Percentiles rank a stretch among this genome's conserved stretches.
Conservation (phyloP, 2,113 vertebrate genomes). For the Tautogolabrus adspersus region DNA sequence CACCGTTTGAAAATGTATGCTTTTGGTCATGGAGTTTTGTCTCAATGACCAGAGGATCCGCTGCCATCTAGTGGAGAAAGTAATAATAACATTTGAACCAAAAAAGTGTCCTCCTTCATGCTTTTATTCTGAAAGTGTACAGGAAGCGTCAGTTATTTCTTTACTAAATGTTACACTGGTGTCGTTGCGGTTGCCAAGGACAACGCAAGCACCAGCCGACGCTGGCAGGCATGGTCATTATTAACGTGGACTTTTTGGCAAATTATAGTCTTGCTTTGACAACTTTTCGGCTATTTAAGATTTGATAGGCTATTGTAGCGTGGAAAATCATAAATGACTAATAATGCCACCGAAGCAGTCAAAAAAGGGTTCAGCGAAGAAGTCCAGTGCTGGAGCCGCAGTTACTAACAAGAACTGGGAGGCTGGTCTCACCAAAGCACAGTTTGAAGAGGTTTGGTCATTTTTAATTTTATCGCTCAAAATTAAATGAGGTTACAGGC, state of each 20-base stretch:
- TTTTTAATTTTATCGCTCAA: too few relatives aligned
- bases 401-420: conserved; percentile 58
- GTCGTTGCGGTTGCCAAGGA: conserved; percentile 43
- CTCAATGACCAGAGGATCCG: background rate
- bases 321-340: too few relatives aligned
- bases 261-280: rapidly evolving
- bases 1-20: background rate
- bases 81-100: background rate
- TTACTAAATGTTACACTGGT: background rate
- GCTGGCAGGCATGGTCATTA: background rate
- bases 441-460: conserved; percentile 75
- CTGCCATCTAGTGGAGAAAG: conserved; percentile 56
- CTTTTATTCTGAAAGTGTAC: conserved; percentile 47
- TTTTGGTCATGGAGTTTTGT: background rate
- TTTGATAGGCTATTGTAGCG: rapidly evolving
- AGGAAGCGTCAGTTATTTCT: background rate
- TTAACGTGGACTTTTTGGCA: background rate
- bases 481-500: too few relatives aligned
- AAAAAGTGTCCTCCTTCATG: background rate
- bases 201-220: conserved; percentile 33
- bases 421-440: conserved; percentile 45
- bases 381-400: background rate
- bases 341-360: conserved; percentile 61
- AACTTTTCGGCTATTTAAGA: background rate
- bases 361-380: conserved; percentile 55